Evolutionary conservation across 2,888 invertebrate genomes (phyloP).

Genomic region (Tribolium freemani): DNA sequence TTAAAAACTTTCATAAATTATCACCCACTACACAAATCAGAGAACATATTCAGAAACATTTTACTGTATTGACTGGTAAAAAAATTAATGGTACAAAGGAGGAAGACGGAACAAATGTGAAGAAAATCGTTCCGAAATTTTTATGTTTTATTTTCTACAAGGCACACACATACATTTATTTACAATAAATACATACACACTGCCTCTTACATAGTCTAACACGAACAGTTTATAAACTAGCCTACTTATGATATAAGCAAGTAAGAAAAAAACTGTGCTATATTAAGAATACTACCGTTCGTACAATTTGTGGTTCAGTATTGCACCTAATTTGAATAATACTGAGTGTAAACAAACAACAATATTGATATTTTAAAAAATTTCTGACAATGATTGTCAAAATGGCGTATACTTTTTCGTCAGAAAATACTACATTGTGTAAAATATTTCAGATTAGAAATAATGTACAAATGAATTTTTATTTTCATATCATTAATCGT

Average conservation of each 20-base stretch:
- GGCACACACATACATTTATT: conserved; percentile 77
- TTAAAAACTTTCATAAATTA: no score
- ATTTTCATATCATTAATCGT: conserved; percentile 14
- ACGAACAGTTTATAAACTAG: conserved; percentile 50
- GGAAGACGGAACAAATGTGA: neutral
- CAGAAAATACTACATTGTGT: conserved; percentile 26
- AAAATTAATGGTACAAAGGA: no score
- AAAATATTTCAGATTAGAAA: neutral
- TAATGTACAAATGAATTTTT: conserved; percentile 23
- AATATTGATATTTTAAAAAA: conserved; percentile 31
- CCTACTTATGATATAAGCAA: conserved; percentile 49
- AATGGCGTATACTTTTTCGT: conserved; percentile 60
- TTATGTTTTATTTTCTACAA: conserved; percentile 72
- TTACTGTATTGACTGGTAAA: no score
- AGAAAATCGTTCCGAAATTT: neutral
- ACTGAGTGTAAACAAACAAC: conserved; percentile 35
- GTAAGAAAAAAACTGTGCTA: conserved; percentile 52
- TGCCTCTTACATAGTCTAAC: conserved; percentile 55
- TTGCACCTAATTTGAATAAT: conserved; percentile 40
- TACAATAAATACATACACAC: conserved; percentile 68
- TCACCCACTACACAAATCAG: no score
- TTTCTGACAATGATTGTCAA: conserved; percentile 63
- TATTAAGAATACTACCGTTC: conserved; percentile 32
- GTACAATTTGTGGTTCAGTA: conserved; percentile 34
- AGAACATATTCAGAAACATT: no score